Conservation (phyloP, 2,888 invertebrate genomes). For the Calliscelio sp. region DNA sequence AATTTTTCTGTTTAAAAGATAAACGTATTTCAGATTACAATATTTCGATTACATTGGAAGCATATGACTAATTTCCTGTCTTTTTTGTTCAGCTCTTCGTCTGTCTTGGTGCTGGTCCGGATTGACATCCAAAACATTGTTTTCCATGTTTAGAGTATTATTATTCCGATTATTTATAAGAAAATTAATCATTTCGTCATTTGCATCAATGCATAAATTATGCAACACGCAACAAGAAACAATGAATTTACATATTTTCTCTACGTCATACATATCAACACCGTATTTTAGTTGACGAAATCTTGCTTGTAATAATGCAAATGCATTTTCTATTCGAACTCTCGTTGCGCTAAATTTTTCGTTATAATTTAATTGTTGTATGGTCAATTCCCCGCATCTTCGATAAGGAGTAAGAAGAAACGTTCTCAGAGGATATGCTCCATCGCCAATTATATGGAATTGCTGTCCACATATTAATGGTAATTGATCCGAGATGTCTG, state of each 20-base stretch:
- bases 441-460: conserved; percentile 27
- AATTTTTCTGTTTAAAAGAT: too few species aligned
- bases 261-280: neutral
- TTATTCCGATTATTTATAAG: neutral
- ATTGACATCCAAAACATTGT: neutral
- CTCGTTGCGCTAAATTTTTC: neutral
- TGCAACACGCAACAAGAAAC: conserved; percentile 2
- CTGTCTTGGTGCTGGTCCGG: neutral
- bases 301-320: conserved; percentile 15
- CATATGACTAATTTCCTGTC: neutral
- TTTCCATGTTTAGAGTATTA: neutral
- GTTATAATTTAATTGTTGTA: neutral
- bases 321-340: conserved; percentile 4
- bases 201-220: neutral
- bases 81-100: neutral
- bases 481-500: neutral
- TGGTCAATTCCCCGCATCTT: neutral
- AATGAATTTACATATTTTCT: conserved; percentile 5
- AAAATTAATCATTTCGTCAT: neutral
- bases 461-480: neutral
- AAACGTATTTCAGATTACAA: too few species aligned
- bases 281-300: neutral
- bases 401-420: conserved; percentile 2
- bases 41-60: neutral
- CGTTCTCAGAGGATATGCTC: conserved; percentile 9